Conservation (phyloP, 2,888 invertebrate genomes). For the Agrypnus murinus region DNA sequence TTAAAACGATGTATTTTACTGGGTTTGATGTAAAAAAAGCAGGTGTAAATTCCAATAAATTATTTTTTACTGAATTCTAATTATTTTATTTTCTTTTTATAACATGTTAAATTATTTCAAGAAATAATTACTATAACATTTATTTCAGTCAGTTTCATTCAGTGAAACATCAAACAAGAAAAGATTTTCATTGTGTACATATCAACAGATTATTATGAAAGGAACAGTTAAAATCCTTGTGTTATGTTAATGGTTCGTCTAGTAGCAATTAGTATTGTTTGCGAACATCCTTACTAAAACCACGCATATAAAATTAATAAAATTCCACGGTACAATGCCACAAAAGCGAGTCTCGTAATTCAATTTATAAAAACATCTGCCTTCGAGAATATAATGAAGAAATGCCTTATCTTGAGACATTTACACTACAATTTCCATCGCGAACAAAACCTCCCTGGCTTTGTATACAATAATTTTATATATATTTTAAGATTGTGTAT, state of each 20-base stretch:
- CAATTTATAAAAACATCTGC: conserved; percentile 53
- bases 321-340: conserved; percentile 3
- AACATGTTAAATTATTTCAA: too few species aligned
- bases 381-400: conserved; percentile 48
- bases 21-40: too few species aligned
- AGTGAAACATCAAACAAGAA: too few species aligned
- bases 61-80: too few species aligned
- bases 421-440: conserved; percentile 66
- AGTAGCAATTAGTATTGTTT: conserved; percentile 21
- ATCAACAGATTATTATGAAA: too few species aligned
- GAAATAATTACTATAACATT: too few species aligned
- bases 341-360: conserved; percentile 34
- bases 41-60: too few species aligned
- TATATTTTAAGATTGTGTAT: conserved; percentile 63
- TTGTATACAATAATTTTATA: conserved; percentile 68
- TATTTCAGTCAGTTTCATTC: too few species aligned
- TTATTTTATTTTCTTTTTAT: too few species aligned
- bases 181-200: too few species aligned
- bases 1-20: too few species aligned
- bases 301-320: conserved; percentile 2
- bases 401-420: conserved; percentile 59
- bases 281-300: conserved; percentile 12
- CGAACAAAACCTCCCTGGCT: conserved; percentile 58
- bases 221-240: too few species aligned
- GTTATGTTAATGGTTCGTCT: conserved; percentile 14